Evolutionary conservation across 2,888 invertebrate species (phyloP).

Genomic region (Bombylius major): DNA sequence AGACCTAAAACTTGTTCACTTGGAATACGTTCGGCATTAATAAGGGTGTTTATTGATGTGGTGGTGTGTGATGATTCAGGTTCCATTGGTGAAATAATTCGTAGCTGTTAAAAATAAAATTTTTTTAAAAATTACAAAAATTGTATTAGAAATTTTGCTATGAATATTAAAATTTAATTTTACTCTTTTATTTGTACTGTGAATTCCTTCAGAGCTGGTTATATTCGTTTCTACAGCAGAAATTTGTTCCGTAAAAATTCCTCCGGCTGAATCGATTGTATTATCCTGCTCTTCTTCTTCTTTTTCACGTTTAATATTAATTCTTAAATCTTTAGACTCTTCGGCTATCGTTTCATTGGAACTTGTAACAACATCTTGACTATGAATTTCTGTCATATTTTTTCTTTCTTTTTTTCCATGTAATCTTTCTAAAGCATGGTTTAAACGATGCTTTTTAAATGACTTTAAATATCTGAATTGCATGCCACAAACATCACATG

Average conservation of each 20-base stretch:
- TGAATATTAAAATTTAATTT: no score
- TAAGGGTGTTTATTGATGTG: slow-evolving; percentile 35
- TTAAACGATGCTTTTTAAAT: slow-evolving; percentile 78
- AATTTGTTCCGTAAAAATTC: slow-evolving; percentile 33
- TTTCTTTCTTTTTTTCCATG: slow-evolving; percentile 52
- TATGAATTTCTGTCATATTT: slow-evolving; percentile 23
- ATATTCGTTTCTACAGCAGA: slow-evolving; percentile 36
- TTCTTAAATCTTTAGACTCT: slow-evolving; percentile 46
- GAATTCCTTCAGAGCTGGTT: slow-evolving; percentile 33
- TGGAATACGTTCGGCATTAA: slow-evolving; percentile 45
- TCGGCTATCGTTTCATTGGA: slow-evolving; percentile 52
- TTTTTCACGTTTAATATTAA: slow-evolving; percentile 42
- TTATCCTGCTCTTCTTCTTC: slow-evolving; percentile 52
- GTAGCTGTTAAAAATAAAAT: slow-evolving; percentile 20
- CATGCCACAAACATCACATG: slow-evolving; percentile 86
- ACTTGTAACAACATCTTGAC: slow-evolving; percentile 56
- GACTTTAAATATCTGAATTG: slow-evolving; percentile 81
- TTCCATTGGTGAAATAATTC: slow-evolving; percentile 32
- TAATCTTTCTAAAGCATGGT: slow-evolving; percentile 71
- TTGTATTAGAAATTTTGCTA: neutral
- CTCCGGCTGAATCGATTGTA: slow-evolving; percentile 54
- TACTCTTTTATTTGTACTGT: slow-evolving; percentile 38
- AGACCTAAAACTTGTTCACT: slow-evolving; percentile 40
- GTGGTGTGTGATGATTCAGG: slow-evolving; percentile 34
- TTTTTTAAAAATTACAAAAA: neutral